Evolutionary conservation across 2,797 vertebrate species (phyloP), one percentile per base, ranked within the genome.

Genomic region (Chiropotes sagulatus): DNA sequence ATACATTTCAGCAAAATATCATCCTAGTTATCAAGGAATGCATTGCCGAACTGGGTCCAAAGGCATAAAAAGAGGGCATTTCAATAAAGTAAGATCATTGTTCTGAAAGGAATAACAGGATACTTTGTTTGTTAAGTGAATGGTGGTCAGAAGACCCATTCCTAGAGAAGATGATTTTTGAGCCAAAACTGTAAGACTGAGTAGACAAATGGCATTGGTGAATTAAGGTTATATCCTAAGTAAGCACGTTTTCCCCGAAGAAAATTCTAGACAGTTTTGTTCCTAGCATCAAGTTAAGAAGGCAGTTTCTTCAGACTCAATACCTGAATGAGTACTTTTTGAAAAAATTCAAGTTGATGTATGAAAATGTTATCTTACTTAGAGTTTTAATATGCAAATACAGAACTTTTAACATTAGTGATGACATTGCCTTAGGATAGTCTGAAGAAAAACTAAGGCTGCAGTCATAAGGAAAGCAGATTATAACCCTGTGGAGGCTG

Each of bases 351-450:
- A 83, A 84, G 17, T 79, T 72, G 33, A 44, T 75, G 54, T 12
- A 33, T 61, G 33, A 85, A 93, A 97, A 85, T 57, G 44, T 89
- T 79, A 82, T 57, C 64, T 85, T 30, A 26, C 79, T 85, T 46
- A 30, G 36, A 72, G 46, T 82, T 89, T 97, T 84, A 97, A 96
- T 79, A 93, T 41, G 93, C 46, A 95, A 93, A 85, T 93, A 46
- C 41, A 84, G 81, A 95, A 88, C 24, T 30, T 33, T 87, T 88
- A n/a, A 64, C 54, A 93, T 87, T 52, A 61, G 44, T 10, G 28
- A 54, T 61, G 90, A 44, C 41, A 82, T 86, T 79, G 73, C 89
- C 28, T 89, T 78, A 81, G 46, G 58, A 79, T 52, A 57, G n/a
- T 85, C 64, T 86, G 64, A 76, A 61, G 81, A 73, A 90, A 78